Evolutionary conservation across 2,888 invertebrate species (phyloP), one percentile per base, ranked within the genome.

Genomic region (Polymixis lichenea): DNA sequence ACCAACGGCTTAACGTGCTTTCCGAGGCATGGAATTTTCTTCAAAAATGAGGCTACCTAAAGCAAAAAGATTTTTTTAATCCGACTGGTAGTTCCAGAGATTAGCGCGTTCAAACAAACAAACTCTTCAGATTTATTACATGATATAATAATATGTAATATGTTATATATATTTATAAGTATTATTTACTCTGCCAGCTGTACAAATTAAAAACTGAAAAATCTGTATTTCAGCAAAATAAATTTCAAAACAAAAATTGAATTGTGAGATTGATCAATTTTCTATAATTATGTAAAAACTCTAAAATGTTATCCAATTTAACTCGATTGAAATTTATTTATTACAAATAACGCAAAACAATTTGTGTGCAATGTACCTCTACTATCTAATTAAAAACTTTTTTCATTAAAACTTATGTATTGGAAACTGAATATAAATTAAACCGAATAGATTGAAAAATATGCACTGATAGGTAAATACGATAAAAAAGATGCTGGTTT

Each of bases 391-490:
- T 38, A 19, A 15, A 82, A 82, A 82, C 64, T 72, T 81, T 72
- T 76, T 82, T 82, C 72, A 82, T 65, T 38, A 32, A 68, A 80
- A 60, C 64, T 68, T 77, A 56, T 51, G 4, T 60, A 28, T 68
- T 71, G 53, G 2, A 64, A 77, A 69, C 28, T 69, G 51, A 69
- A 68, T 58, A 22, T 72, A 69, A 58, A 82, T 53, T 49, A 32
- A 64, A 65, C 0, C 15, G 65, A 64, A 56, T 38, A 77, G n/a
- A 53, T 65, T 76, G 22, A 28, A 67, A 75, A 77, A 22, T 53
- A 71, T 71, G n/a, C 46, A 66, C 7, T 7, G n/a, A 65, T 32
- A 28, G 22, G 32, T 61, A 62, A 81, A 74, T 55, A 75, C 19
- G 53, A 32, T 25, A 55, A 46, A 49, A 53, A 17, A 19, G 1